Base-by-base conservation (phyloP, 2,113 vertebrate genomes). In the Carassius gibelio region DNA sequence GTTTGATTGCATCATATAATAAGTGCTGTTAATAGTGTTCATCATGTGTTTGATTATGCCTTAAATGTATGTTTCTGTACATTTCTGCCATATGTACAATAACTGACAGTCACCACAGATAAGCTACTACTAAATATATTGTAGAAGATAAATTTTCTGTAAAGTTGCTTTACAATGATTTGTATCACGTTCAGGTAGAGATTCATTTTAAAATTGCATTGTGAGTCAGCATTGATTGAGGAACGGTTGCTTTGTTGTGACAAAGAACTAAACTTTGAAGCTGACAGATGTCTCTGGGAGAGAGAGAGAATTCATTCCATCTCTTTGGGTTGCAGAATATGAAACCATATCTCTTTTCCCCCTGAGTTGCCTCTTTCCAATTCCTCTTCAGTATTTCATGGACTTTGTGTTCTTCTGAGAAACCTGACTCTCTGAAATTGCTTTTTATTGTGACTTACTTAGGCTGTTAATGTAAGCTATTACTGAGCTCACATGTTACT, bases 361-460 rank as follows among this genome's bases (percentile, higher is more conserved):
- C 84, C 84, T 59, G 79, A 69, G 26, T 88, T 90, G 87, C 89
- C 85, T 90, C 89, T 90, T 87, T 89, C 86, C 88, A 66, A 89
- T 93, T 92, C 90, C 92, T 94, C 87, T 91, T 93, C 89, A 86
- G 85, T 91, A 84, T 93, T 93, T 92, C 92, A 92, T 91, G 82
- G 90, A 86, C 90, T 92, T 93, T 93, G 87, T 92, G 92, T 93
- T 93, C 91, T 88, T 89, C 90, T 87, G 91, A 92, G 90, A 89
- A 88, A 91, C 90, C 90, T 85, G 85, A 90, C 89, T 93, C 90
- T 92, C 92, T 88, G 87, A 93, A 93, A 93, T 93, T 91, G 91
- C 92, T 92, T 94, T 94, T 94, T 93, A 94, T 93, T 94, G 92
- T 91, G 90, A 93, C 93, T 94, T 94, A 94, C 94, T 95, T 94